Base-by-base conservation (phyloP, 2,888 invertebrate species). In the Megaustenia siamemsis region DNA sequence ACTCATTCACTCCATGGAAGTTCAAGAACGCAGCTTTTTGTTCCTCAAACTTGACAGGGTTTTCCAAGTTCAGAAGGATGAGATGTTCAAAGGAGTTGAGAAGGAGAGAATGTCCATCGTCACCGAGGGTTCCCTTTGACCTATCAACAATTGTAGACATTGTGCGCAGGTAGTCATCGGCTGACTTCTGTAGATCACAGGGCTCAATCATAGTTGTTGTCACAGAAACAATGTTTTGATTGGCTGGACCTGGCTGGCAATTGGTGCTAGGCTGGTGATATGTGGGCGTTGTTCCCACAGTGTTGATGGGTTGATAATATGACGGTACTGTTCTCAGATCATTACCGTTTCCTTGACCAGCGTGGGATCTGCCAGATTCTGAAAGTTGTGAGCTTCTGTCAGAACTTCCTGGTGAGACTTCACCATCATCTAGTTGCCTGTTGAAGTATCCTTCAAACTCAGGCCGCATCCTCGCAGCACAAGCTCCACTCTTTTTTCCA, bases 51-150 rank as follows among this genome's bases (percentile, higher is more conserved):
- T 66, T 68, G 21, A 63, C 60, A 49, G 49, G 32, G 53, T 76
- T 75, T n/a, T 40, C 68, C 83, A 38, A 77, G 38, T 77, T 77
- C 2, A 83, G 83, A 32, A 77, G 77, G 40, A 83, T 53, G 18
- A 32, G 18, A 68, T 77, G 83, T 38, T 76, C 77, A 35, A 49
- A 53, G 10, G 83, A 6, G 18, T 38, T 43, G 10, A 83, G 28
- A 5, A 77, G 5, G 18, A 66, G 2, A n/a, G 43, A 43, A 15
- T 63, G 68, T 32, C 83, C 83, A 49, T 83, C 83, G 40, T 83
- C 83, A 38, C 83, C 77, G 0, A 56, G n/a, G 15, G 83, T 83
- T 3, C 83, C 83, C n/a, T 38, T 53, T 38, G 68, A 53, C 1
- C 38, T 28, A 28, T 15, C 35, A 24, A 45, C 63, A 8, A 83